Conservation (phyloP, 2,888 invertebrate genomes). For the Caenorhabditis wallacei region DNA sequence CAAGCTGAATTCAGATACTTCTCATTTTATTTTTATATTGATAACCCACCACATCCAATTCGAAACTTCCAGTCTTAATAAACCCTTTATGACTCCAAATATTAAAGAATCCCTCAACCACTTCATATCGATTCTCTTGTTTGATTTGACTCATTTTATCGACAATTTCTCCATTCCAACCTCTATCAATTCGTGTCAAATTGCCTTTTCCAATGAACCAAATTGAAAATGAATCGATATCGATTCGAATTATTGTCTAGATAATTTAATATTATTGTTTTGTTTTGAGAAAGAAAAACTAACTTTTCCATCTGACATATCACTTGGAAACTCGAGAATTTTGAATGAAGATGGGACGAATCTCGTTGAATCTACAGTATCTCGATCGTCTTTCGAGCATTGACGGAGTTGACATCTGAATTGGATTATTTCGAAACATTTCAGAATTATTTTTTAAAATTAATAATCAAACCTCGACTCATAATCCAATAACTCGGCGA, state of each 20-base stretch:
- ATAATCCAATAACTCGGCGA: slow-evolving; percentile 15
- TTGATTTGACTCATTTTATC: slow-evolving; percentile 20
- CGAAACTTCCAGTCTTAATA: background rate
- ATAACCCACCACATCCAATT: background rate
- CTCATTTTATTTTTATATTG: background rate
- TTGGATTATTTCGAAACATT: background rate
- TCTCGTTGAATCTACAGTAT: slow-evolving; percentile 13
- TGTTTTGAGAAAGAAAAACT: background rate
- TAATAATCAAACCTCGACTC: slow-evolving; percentile 10
- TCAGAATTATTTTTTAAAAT: no score
- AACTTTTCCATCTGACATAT: slow-evolving; percentile 19
- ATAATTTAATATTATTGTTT: slow-evolving; percentile 3
- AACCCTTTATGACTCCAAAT: background rate
- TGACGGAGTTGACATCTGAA: slow-evolving; percentile 29
- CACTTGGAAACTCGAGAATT: slow-evolving; percentile 3
- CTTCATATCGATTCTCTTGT: slow-evolving; percentile 26
- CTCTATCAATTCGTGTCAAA: slow-evolving; percentile 41
- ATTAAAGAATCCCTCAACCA: background rate
- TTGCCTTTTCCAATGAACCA: slow-evolving; percentile 47
- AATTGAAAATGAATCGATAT: slow-evolving; percentile 34
- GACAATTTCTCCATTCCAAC: slow-evolving; percentile 29
- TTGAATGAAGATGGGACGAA: background rate
- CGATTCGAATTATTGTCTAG: slow-evolving; percentile 34
- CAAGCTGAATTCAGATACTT: background rate
- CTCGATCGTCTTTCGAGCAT: slow-evolving; percentile 32